Conservation (phyloP, 2,113 vertebrate species). For the Hippocampus abdominalis region DNA sequence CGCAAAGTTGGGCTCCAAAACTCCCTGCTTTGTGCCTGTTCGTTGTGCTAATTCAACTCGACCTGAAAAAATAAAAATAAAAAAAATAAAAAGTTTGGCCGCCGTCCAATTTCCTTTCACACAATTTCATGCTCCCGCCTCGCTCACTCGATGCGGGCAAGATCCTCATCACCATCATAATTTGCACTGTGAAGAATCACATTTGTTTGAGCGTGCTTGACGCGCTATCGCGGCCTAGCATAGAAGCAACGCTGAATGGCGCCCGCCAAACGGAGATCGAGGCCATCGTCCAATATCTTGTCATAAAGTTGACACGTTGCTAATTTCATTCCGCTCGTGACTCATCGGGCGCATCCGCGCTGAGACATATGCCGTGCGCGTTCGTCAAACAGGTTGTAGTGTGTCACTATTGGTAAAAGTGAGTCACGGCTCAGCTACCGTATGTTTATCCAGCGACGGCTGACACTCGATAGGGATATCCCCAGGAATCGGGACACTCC, state of each 20-base stretch:
- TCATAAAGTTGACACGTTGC: neutral
- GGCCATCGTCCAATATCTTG: neutral
- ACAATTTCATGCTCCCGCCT: conserved; percentile 2
- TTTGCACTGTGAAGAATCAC: too few relatives aligned
- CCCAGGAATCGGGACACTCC: conserved; percentile 54
- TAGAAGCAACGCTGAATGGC: neutral
- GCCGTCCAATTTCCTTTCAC: conserved; percentile 11
- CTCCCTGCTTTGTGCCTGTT: neutral
- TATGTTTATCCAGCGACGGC: conserved; percentile 43
- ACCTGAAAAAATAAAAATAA: conserved; percentile 2
- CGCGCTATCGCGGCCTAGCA: too few relatives aligned
- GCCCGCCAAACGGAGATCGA: neutral
- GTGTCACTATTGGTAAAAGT: conserved; percentile 5
- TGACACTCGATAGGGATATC: conserved; percentile 48
- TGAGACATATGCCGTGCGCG: neutral
- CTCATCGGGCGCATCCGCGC: neutral
- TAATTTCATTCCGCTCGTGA: neutral
- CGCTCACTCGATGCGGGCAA: neutral
- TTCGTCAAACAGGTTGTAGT: neutral
- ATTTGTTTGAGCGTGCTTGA: too few relatives aligned
- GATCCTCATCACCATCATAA: neutral
- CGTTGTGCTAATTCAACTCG: neutral
- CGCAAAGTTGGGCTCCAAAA: neutral
- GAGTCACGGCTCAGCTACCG: conserved; percentile 18
- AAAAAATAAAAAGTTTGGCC: conserved; percentile 5